A percentile compares a stretch with the other conserved stretches of the same genome.
These are phyloP conservation scores for Dinomys branickii DNA, from an alignment of 2,113 vertebrate genomes.

Conservation along the genomic window DNA sequence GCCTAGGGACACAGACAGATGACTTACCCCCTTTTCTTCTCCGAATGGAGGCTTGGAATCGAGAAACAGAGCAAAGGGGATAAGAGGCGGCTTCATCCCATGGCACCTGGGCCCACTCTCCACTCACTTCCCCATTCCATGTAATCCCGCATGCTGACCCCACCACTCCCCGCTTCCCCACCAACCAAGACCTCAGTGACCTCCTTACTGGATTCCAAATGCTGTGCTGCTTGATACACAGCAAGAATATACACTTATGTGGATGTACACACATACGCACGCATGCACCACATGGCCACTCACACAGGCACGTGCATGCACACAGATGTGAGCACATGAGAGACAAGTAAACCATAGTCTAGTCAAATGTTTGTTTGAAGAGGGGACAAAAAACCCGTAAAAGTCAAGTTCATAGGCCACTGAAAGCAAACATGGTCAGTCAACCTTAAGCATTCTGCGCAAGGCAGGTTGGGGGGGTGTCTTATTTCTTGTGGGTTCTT, in stretches of 20 bases:
- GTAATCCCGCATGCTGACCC: background rate
- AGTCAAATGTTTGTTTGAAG: background rate
- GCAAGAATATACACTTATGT: no score
- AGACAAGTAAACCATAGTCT: background rate
- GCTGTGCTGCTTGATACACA: fast-evolving
- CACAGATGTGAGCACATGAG: background rate
- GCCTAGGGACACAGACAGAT: conserved; percentile 30
- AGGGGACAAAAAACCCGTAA: background rate
- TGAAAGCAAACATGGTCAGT: background rate
- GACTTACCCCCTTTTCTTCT: conserved; percentile 99
- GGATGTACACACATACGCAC: background rate
- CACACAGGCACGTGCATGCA: background rate
- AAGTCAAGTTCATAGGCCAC: background rate
- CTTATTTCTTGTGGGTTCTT: background rate
- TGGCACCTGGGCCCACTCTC: conserved; percentile 72
- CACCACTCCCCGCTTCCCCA: background rate
- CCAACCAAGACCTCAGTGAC: background rate
- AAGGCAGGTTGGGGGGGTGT: no score
- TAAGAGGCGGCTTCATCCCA: conserved; percentile 78
- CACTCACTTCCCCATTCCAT: conserved; percentile 80
- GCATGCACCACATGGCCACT: background rate
- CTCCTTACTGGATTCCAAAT: background rate
- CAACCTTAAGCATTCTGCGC: background rate
- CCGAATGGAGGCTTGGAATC: conserved; percentile 96
- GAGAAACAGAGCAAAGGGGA: conserved; percentile 84